Base-by-base conservation (phyloP, 2,113 vertebrate genomes). In the Pimephales promelas region DNA sequence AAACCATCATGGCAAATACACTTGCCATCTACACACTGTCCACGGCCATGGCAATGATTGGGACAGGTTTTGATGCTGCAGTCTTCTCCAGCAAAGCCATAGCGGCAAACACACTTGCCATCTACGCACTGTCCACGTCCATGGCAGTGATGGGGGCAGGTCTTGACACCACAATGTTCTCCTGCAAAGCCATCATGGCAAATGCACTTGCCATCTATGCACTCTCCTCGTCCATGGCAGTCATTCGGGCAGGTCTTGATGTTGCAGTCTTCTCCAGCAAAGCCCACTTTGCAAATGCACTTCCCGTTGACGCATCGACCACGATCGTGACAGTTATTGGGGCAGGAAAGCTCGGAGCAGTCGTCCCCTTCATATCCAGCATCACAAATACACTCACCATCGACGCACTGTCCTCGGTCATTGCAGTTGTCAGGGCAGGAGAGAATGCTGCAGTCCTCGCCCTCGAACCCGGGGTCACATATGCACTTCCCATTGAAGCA, bases 1-100 rank as follows among this genome's bases (percentile, higher is more conserved):
- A 95, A 99, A 4, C 96, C 95, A 68, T 95, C 90, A 0, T 93
- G 87, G 59, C 97, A 98, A 36, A 98, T 84, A 0, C 98, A 99
- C 83, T 88, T 94, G 20, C 98, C 98, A 0, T 96, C 57, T 0
- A 94, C 4, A 0, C 97, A 99, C 87, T 89, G 93, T 0, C 98
- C 98, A 0, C 20, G 94, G 14, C 89, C 88, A 0, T 95, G 91
- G 84, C 97, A 99, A 91, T 97, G 82, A 0, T 88, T 92, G n/a
- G 95, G 96, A 5, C 97, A 98, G 0, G 95, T 91, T 59, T 95
- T 93, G 83, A 97, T 93, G 4, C 93, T 73, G 0, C 97, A 99
- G 88, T 97, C 96, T 0, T 95, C 92, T 0, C 97, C 96, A 0
- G 89, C 64, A 88, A 96, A 99, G 61, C 95, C 96, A 0, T 95